These are phyloP conservation scores for Formicarius rufipectus DNA, from an alignment of 2,113 vertebrate genomes.

Conservation along the genomic window DNA sequence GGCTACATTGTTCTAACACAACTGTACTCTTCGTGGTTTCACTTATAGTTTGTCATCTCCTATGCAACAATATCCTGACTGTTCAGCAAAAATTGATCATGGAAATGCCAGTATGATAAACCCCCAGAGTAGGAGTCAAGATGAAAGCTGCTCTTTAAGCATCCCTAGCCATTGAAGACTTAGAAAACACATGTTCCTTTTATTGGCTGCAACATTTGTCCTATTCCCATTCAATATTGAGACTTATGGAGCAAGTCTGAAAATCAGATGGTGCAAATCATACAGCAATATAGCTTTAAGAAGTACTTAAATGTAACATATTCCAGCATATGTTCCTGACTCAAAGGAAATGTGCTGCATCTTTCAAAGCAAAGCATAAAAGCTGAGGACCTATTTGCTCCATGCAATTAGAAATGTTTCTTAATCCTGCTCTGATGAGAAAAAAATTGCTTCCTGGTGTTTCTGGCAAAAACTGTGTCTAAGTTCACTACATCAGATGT, in stretches of 20 bases:
- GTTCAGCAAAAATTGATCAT: constrained; percentile 10
- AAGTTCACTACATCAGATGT: neutral
- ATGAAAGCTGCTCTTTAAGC: constrained; percentile 63
- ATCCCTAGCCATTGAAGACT: constrained; percentile 32
- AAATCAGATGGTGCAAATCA: constrained; percentile 56
- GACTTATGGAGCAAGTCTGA: constrained; percentile 41
- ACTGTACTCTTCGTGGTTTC: constrained; percentile 22
- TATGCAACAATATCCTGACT: constrained; percentile 57
- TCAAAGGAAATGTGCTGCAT: constrained; percentile 23
- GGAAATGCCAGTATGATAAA: constrained; percentile 43
- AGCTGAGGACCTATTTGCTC: constrained; percentile 5
- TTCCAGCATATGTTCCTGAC: constrained; percentile 43
- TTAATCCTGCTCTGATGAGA: neutral
- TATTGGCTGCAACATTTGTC: constrained; percentile 46
- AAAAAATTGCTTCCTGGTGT: constrained; percentile 23
- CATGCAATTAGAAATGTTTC: neutral
- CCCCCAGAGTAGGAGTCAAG: constrained; percentile 9
- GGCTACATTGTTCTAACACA: neutral
- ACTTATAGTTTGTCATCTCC: neutral
- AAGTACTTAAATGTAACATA: constrained; percentile 7
- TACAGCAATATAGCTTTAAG: constrained; percentile 4
- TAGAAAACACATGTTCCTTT: constrained; percentile 56
- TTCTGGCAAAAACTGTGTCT: neutral
- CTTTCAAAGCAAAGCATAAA: constrained; percentile 45
- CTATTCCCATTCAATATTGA: neutral